Base-by-base conservation (phyloP, 2,888 invertebrate species). In the Macrophya alboannulata region DNA sequence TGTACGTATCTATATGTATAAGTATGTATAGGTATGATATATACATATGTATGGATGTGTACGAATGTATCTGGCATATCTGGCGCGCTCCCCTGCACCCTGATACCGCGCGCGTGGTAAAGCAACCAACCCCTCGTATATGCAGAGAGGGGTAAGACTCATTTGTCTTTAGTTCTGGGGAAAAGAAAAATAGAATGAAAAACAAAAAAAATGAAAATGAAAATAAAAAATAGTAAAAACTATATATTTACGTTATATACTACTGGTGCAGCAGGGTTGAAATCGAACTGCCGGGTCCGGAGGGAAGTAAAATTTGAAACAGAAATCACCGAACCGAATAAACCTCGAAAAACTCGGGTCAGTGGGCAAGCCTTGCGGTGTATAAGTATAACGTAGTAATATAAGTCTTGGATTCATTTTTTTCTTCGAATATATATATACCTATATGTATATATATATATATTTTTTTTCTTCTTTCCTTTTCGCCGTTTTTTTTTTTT, bases 101-200 rank as follows among this genome's bases (percentile, higher is more conserved):
- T 48, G 31, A 17, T 21, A 25, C 51, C 40, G 62, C 40, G 62
- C 45, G 25, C 21, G 45, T 74, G 43, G 74, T 25, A 48, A 45
- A 74, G 74, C 74, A 21, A 6, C 51, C 51, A 55, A 9, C 77
- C 62, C 62, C 59, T 59, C 81, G 59, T 81, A n/a, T 62, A n/a
- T 62, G 59, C 81, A 62, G 48, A 76, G 77, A 31, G 77, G 81
- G 59, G 62, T 59, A 81, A 59, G 81, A 81, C 81, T 81, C 81
- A 62, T 81, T 81, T 81, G 81, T 81, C 81, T 81, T 62, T 62
- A 25, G 55, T 77, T 48, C 77, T 17, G 6, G 76, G 76, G 48
- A 12, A 12, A 12, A 12, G 48, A 12, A 12, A 12, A 31, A 31
- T 31, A 31, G n/a, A n/a, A n/a, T n/a, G n/a, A n/a, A 31, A 31